phyloP scores from a whole-genome alignment of 2,888 invertebrate genomes.

The Pammene aurita region DNA sequence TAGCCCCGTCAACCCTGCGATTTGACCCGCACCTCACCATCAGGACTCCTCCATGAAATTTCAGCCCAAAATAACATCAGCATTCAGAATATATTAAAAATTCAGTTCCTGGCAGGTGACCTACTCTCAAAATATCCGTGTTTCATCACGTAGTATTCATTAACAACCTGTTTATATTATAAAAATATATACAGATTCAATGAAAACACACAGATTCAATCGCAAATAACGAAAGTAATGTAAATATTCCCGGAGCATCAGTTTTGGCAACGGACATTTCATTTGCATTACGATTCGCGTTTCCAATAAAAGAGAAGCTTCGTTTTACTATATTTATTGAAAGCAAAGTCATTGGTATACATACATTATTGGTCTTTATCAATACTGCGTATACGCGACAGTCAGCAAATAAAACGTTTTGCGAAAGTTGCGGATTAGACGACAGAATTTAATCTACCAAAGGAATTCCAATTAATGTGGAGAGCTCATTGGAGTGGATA shows the following conservation, averaged over 20 bases:
- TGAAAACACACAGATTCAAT: conserved; percentile 5
- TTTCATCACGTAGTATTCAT: conserved; percentile 1
- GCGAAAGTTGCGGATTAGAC: conserved; percentile 32
- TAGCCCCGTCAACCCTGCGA: conserved; percentile 56
- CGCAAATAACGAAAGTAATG: conserved; percentile 15
- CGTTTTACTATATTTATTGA: conserved; percentile 22
- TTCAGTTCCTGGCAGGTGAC: conserved; percentile 30
- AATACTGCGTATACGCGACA: conserved; percentile 19
- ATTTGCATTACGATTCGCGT: conserved; percentile 39
- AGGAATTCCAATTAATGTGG: conserved; percentile 45
- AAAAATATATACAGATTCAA: background rate
- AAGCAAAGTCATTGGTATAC: conserved; percentile 13
- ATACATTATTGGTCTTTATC: conserved; percentile 27
- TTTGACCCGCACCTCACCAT: conserved; percentile 54
- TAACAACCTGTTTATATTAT: conserved; percentile 1
- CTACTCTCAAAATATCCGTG: conserved; percentile 16
- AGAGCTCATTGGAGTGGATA: conserved; percentile 33
- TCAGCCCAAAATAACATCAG: conserved; percentile 49
- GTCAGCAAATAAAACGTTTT: conserved; percentile 30
- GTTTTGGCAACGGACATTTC: conserved; percentile 37
- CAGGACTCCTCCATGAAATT: conserved; percentile 50
- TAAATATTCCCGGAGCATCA: conserved; percentile 33
- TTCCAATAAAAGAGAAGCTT: conserved; percentile 32
- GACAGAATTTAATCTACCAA: conserved; percentile 40
- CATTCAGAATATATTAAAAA: conserved; percentile 32